Evolutionary conservation across 2,888 invertebrate genomes (phyloP), one percentile per base, ranked within the genome.

Genomic region (Diploptera punctata): DNA sequence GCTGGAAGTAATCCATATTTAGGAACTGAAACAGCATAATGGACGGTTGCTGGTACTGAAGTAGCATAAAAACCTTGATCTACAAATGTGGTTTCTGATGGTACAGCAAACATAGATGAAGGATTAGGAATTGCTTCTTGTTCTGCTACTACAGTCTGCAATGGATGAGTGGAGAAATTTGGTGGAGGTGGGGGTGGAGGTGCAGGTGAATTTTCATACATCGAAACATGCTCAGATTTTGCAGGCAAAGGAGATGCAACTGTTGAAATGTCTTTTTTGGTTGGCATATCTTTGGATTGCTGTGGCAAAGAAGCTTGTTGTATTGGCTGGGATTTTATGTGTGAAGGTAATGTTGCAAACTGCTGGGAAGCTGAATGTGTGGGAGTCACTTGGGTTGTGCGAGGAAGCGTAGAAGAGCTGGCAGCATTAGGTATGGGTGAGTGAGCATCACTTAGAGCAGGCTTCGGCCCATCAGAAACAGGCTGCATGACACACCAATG

Each of bases 401-500:
- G 67, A 24, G 67, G 67, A 24, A 67, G 47, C 44, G 67, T 67
- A 29, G 67, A 10, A 47, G 67, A 44, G 26, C 13, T 16, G n/a
- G 16, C 29, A 57, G 29, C 57, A 29, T 18, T 24, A 19, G 24
- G 24, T 19, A 13, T 31, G 33, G 62, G 31, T 29, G 33, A 33
- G 33, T 62, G 52, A 29, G 49, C 43, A 19, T 57, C 71, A 43
- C 61, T 71, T 54, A 71, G 52, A 38, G 44, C 72, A 54, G 74
- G 67, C 67, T 61, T 65, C 47, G 54, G 52, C 33, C 72, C 70
- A 61, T 69, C 68, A 68, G 74, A 72, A 57, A 72, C 72, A 61
- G 75, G 71, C 75, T 75, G 72, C 47, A 60, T 54, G 38, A 61
- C 62, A 75, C 73, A 70, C 54, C 68, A 67, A 68, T 47, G 68